Base-by-base conservation (phyloP, 2,113 vertebrate species). In the Pangasianodon gigas region DNA sequence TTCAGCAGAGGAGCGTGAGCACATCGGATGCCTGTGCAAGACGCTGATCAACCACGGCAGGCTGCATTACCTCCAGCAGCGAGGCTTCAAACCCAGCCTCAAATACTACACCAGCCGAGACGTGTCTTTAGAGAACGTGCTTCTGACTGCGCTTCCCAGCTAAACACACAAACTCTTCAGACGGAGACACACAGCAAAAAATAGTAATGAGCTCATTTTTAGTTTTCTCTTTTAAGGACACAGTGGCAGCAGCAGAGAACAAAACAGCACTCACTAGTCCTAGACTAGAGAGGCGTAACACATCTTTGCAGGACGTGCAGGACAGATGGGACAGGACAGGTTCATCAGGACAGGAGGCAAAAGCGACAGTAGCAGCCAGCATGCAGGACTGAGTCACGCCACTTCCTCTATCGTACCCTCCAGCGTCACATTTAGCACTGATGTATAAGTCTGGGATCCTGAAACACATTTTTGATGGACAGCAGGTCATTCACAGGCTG, bases 41-140 rank as follows among this genome's bases (percentile, higher is more conserved):
- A 92, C 92, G 88, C 93, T 99, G 87, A 98, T 99, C 26, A 96
- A 99, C 89, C 93, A 95, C 0, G 98, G 98, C 13, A 95, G 98
- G 71, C 56, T 97, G 0, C 86, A 97, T 74, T 99, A 97, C 89
- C 96, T 99, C 90, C 92, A 93, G 8, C 94, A 93, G 4, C 95
- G 89, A 75, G 97, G 98, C 2, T 98, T 96, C 92, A 62, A 48
- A 77, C 91, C 97, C 75, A 92, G 82, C 7, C 94, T 99, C 75
- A 96, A 93, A 16, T 94, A 93, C 46, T 99, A 99, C 9, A 96
- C 95, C 14, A 95, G 95, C 58, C 29, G 93, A 51, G 87, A 94
- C 21, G 95, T 98, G 88, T 99, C 98, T 32, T 95, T 98, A 95
- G 98, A 99, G 95, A 99, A 99, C 29, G 96, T 99, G 18, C 93